phyloP scores from a whole-genome alignment of 2,888 invertebrate genomes.

The Amiota communis region DNA sequence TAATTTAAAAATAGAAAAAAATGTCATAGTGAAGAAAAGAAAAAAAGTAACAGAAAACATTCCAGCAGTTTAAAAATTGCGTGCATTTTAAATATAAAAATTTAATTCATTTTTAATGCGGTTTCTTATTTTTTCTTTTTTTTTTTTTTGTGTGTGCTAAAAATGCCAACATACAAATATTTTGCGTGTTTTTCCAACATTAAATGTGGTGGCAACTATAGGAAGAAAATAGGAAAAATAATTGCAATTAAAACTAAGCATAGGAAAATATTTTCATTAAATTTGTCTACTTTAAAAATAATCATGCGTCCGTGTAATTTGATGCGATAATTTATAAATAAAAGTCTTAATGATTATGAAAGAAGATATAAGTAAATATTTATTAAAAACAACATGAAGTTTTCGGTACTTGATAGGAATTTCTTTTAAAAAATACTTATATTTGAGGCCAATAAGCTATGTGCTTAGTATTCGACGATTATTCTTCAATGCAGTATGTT shows the following conservation, averaged over 20 bases:
- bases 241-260: not conserved
- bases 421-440: too few species aligned
- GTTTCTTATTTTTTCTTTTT: too few species aligned
- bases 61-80: not conserved
- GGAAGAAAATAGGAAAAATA: not conserved
- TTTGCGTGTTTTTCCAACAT: slow-evolving; percentile 6
- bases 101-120: too few species aligned
- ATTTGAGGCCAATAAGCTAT: too few species aligned
- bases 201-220: not conserved
- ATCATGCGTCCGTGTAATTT: not conserved
- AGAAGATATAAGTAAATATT: too few species aligned
- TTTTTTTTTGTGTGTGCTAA: not conserved
- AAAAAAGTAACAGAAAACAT: slow-evolving; percentile 1
- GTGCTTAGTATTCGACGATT: too few species aligned
- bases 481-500: too few species aligned
- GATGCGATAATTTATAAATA: not conserved
- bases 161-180: not conserved
- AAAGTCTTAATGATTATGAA: too few species aligned
- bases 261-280: not conserved
- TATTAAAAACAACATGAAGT: too few species aligned
- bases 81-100: not conserved
- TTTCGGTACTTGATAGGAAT: too few species aligned
- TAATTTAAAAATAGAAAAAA: not conserved
- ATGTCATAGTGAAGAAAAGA: not conserved
- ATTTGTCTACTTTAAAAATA: too few species aligned